phyloP scores from a whole-genome alignment of 2,888 invertebrate species.

The Octodonta nipae region DNA sequence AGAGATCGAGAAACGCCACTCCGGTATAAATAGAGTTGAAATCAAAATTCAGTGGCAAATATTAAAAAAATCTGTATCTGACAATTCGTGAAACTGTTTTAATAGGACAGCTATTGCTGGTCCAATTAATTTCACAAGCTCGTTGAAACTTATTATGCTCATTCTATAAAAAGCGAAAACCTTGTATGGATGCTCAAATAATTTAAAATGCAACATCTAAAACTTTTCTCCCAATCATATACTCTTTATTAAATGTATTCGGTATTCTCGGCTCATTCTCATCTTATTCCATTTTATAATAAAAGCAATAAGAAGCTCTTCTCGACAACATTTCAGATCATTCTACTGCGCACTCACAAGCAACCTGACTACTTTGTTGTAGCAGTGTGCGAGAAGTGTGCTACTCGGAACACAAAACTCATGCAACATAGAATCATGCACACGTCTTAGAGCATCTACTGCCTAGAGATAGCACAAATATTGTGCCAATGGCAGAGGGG shows the following conservation, averaged over 20 bases:
- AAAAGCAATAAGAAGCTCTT: neutral
- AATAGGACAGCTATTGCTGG: constrained; percentile 9
- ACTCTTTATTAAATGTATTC: constrained; percentile 5
- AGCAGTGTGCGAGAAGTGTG: neutral
- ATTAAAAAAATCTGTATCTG: no score
- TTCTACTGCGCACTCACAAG: neutral
- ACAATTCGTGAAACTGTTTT: no score
- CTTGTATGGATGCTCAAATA: constrained; percentile 6
- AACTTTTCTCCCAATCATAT: constrained; percentile 7
- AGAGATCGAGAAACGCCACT: no score
- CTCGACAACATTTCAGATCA: neutral
- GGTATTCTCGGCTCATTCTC: neutral
- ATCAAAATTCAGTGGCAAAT: no score
- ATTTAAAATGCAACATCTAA: constrained; percentile 6
- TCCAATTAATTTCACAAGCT: constrained; percentile 8
- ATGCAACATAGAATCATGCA: no score
- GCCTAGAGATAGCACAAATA: no score
- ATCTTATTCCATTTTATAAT: neutral
- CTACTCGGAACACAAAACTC: no score
- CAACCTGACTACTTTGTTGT: neutral
- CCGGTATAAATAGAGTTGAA: no score
- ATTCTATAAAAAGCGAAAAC: constrained; percentile 7
- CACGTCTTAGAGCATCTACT: no score
- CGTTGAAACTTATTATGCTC: constrained; percentile 8
- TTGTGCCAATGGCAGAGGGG: no score